phyloP scores from a whole-genome alignment of 2,113 vertebrate genomes.

The Eurypyga helias region DNA sequence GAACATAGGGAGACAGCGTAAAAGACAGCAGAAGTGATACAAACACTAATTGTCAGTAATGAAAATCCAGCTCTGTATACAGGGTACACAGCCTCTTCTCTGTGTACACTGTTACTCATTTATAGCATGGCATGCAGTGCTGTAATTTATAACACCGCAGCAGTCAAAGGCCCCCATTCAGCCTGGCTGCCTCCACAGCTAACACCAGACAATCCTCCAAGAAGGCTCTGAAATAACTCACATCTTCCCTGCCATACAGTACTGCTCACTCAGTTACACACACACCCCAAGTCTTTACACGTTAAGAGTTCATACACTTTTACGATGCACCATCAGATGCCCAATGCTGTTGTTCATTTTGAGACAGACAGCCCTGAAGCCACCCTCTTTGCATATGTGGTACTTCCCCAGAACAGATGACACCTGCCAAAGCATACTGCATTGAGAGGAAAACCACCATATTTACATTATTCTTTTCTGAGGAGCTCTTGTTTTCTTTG shows the following conservation, averaged over 20 bases:
- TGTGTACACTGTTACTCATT: neutral
- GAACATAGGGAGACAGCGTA: accelerated
- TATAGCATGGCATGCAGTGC: neutral
- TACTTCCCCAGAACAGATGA: neutral
- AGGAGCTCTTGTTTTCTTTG: neutral
- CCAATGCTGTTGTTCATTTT: neutral
- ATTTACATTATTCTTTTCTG: neutral
- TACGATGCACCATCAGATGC: neutral
- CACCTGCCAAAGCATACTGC: neutral
- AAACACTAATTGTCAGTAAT: neutral
- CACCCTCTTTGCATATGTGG: neutral
- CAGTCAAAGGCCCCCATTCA: neutral
- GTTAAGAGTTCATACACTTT: neutral
- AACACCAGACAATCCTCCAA: neutral
- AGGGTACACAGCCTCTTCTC: neutral
- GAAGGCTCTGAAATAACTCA: neutral
- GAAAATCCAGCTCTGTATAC: neutral
- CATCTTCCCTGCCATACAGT: neutral
- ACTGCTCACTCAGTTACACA: neutral
- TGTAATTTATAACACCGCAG: neutral
- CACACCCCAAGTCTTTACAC: neutral
- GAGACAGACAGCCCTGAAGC: neutral
- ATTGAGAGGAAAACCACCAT: neutral
- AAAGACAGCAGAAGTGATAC: neutral
- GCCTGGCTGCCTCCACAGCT: neutral